Evolutionary conservation across 1,140 invertebrate genomes (phyloP), one percentile per base, ranked within the genome.

Genomic region (Hyles vespertilio): DNA sequence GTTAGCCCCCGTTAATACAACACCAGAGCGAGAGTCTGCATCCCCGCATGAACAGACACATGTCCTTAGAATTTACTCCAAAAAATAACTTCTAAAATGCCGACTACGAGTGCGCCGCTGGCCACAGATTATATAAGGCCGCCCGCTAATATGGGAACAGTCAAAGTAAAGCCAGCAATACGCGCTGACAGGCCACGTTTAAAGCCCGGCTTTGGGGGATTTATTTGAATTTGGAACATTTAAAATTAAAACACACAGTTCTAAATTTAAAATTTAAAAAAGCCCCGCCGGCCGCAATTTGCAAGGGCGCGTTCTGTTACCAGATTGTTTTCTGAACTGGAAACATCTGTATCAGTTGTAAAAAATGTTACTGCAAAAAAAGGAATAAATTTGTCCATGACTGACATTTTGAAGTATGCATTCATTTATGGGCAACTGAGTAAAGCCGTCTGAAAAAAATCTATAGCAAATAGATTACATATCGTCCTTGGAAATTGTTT

Each of bases 191-290:
- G 50, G 32, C 50, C 50, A 34, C 32, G 34, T 51, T 51, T 51
- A 32, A 34, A 10, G 33, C 6, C 50, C 46, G 34, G 60, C 60
- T 62, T 57, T 40, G 52, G 56, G 53, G 60, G 60, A 62, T 62
- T 58, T 62, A 62, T 62, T 62, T 57, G 56, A 62, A 61, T 61
- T 56, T 56, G n/a, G 33, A 62, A 44, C 34, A 50, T 62, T 57
- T 40, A 57, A 57, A 40, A 54, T 53, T 57, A 62, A 53, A 49
- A 53, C 36, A 34, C 10, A n/a, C 8, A 32, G 44, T 33, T 56
- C 44, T 48, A 53, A 62, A 53, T 52, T 53, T 61, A 43, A 53
- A 61, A 53, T 52, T 53, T 62, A 50, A 43, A 62, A 62, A 49
- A 9, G 34, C 33, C 46, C n/a, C 34, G 12, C n/a, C 9, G 53